phyloP scores from a whole-genome alignment of 1,140 invertebrate genomes.

The Bombus superbus region DNA sequence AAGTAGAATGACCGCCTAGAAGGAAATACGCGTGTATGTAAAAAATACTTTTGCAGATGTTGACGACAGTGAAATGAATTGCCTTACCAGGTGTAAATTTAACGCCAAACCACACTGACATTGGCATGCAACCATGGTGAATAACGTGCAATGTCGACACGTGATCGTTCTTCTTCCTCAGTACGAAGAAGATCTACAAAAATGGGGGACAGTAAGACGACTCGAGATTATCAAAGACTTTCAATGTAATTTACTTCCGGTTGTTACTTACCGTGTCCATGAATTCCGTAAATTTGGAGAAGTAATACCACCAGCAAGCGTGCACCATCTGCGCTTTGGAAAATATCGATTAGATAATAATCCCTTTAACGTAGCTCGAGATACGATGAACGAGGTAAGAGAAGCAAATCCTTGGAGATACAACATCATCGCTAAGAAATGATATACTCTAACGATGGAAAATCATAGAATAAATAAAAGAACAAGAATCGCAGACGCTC shows the following conservation, averaged over 20 bases:
- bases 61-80: neutral
- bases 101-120: slow-evolving; percentile 98
- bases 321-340: slow-evolving; percentile 90
- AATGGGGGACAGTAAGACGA: neutral
- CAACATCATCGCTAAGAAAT: neutral
- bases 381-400: neutral
- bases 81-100: slow-evolving; percentile 93
- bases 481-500: neutral
- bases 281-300: slow-evolving; percentile 98
- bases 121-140: slow-evolving; percentile 98
- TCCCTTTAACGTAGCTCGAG: neutral
- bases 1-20: slow-evolving; percentile 92
- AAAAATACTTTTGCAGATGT: neutral
- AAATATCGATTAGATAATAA: slow-evolving; percentile 58
- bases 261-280: slow-evolving; percentile 93
- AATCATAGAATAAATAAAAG: neutral
- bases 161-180: slow-evolving; percentile 96
- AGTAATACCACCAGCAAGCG: slow-evolving; percentile 98
- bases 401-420: slow-evolving; percentile 27
- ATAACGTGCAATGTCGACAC: slow-evolving; percentile 97
- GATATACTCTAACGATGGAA: neutral
- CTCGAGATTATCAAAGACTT: neutral
- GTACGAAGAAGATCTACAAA: slow-evolving; percentile 94
- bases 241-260: neutral
- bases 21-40: neutral